A percentile compares a stretch with the other conserved stretches of the same genome.
phyloP scores from a whole-genome alignment of 2,888 invertebrate species.

The Macrophya annulata region DNA sequence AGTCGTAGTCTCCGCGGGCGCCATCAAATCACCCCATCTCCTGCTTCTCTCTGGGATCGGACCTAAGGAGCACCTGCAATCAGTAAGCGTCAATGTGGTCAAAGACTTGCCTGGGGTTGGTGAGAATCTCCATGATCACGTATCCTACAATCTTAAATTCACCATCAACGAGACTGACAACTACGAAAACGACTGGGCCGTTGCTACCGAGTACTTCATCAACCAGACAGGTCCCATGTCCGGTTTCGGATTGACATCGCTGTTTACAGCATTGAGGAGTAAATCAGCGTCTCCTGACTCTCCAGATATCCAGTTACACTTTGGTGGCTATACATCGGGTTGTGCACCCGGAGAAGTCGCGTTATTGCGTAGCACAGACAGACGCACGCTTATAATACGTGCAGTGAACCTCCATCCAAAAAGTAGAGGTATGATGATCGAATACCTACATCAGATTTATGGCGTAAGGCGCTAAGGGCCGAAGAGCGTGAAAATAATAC shows the following conservation, averaged over 20 bases:
- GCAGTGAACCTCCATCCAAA: slow-evolving; percentile 84
- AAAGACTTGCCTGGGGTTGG: slow-evolving; percentile 86
- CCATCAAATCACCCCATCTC: slow-evolving; percentile 86
- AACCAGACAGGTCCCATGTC: slow-evolving; percentile 84
- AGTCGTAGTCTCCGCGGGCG: slow-evolving; percentile 84
- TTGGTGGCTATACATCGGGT: slow-evolving; percentile 83
- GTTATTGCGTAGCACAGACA: slow-evolving; percentile 70
- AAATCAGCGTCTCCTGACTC: slow-evolving; percentile 83
- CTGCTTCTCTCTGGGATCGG: too few relatives aligned
- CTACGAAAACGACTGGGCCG: slow-evolving; percentile 84
- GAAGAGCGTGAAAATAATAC: too few relatives aligned
- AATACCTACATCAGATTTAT: too few relatives aligned
- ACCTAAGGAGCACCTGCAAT: slow-evolving; percentile 82
- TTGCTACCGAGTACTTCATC: slow-evolving; percentile 83
- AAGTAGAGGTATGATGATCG: slow-evolving; percentile 85
- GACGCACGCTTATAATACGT: slow-evolving; percentile 64
- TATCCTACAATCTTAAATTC: slow-evolving; percentile 81
- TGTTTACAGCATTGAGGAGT: slow-evolving; percentile 84
- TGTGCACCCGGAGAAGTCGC: slow-evolving; percentile 82
- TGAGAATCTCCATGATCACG: slow-evolving; percentile 86
- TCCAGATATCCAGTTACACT: slow-evolving; percentile 86
- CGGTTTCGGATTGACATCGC: slow-evolving; percentile 80
- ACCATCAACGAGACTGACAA: slow-evolving; percentile 80
- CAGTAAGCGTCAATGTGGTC: slow-evolving; percentile 82
- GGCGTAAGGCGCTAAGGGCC: too few relatives aligned